Percentiles rank a stretch among this genome's conserved stretches.
These are phyloP conservation scores for Syngnathus rostellatus DNA, from an alignment of 2,797 vertebrate species.

Conservation along the genomic window DNA sequence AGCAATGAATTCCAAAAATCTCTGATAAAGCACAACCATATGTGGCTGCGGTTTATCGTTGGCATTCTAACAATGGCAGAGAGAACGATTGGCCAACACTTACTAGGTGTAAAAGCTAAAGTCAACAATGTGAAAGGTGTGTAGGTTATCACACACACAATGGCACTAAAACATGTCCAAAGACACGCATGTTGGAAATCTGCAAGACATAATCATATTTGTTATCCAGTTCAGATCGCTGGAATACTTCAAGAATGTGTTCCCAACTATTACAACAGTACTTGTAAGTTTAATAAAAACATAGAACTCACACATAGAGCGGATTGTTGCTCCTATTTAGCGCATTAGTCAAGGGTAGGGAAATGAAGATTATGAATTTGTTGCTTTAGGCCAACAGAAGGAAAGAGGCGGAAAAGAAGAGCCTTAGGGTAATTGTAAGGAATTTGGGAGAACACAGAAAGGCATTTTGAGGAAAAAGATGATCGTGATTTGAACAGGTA, in stretches of 20 bases:
- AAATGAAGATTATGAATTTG: slow-evolving; percentile 33
- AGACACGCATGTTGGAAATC: background rate
- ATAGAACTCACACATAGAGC: background rate
- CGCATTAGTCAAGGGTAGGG: slow-evolving; percentile 9
- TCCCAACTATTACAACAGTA: background rate
- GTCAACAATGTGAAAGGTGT: slow-evolving; percentile 29
- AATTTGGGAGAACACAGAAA: background rate
- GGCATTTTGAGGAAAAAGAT: background rate
- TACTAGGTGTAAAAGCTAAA: slow-evolving; percentile 36
- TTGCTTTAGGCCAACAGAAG: slow-evolving; percentile 15
- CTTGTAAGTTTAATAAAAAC: background rate
- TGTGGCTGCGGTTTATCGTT: slow-evolving; percentile 36
- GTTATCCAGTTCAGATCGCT: background rate
- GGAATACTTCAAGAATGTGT: background rate
- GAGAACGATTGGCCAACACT: slow-evolving; percentile 26
- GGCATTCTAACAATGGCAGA: slow-evolving; percentile 23
- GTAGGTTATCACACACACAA: background rate
- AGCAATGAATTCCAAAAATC: slow-evolving; percentile 29
- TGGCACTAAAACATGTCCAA: background rate
- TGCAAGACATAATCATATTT: background rate
- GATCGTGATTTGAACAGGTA: background rate
- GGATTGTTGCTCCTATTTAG: slow-evolving; percentile 44
- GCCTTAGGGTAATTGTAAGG: slow-evolving; percentile 6
- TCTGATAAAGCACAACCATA: slow-evolving; percentile 31
- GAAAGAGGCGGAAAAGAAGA: slow-evolving; percentile 8